A percentile compares a stretch with the other conserved stretches of the same genome.
Conservation (phyloP, 1,140 invertebrate species). For the Brachionus sp. region DNA sequence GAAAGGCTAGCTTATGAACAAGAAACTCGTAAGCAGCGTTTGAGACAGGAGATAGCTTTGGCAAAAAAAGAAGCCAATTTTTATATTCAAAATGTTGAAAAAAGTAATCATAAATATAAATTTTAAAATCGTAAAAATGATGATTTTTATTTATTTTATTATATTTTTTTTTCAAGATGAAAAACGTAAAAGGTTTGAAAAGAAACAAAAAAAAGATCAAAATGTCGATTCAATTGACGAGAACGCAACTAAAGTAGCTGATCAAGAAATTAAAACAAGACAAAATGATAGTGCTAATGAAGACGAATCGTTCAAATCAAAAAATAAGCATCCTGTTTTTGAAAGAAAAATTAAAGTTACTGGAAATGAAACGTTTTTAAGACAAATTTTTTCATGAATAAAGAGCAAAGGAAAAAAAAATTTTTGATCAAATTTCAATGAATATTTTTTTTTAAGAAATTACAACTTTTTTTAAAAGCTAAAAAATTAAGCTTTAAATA, state of each 20-base stretch:
- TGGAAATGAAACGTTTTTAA: constrained; percentile 41
- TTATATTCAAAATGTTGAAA: constrained; percentile 45
- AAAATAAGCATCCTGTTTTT: constrained; percentile 41
- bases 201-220: background rate
- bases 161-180: background rate
- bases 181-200: constrained; percentile 22
- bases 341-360: constrained; percentile 41
- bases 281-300: constrained; percentile 22
- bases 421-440: no score
- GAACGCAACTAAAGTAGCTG: background rate
- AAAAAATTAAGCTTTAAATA: no score
- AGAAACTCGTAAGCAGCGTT: constrained; percentile 3
- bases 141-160: no score
- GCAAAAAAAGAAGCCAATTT: constrained; percentile 46
- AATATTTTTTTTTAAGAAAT: no score
- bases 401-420: no score
- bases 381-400: constrained; percentile 44
- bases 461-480: no score
- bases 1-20: constrained; percentile 30
- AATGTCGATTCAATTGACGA: background rate
- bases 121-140: no score
- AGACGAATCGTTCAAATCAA: background rate
- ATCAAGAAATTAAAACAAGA: background rate
- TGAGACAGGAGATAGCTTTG: constrained; percentile 27
- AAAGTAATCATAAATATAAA: constrained; percentile 42